These are phyloP conservation scores for Poeciliopsis gracilis DNA, from an alignment of 2,797 vertebrate genomes.

Conservation along the genomic window DNA sequence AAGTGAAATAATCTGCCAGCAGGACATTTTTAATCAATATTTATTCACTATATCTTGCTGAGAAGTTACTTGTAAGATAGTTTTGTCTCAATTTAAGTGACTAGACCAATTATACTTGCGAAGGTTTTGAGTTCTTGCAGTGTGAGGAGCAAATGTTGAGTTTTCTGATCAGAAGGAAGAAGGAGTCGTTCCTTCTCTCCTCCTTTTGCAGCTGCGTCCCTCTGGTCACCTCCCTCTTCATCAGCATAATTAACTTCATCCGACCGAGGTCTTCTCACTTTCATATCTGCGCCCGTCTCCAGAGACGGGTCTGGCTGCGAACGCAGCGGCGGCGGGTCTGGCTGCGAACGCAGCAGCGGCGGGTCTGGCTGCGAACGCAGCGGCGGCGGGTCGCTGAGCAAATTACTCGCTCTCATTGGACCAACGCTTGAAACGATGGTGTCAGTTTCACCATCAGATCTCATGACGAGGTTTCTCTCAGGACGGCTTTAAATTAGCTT, in stretches of 20 bases:
- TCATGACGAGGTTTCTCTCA: conserved; percentile 14
- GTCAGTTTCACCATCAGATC: conserved; percentile 30
- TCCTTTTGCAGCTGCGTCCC: conserved; percentile 34
- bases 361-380: conserved; percentile 18
- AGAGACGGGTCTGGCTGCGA: conserved; percentile 48
- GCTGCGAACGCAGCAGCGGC: conserved; percentile 8
- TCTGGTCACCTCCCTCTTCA: conserved; percentile 50
- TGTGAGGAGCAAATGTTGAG: too few species aligned
- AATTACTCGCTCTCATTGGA: conserved; percentile 35
- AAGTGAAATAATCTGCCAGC: too few species aligned
- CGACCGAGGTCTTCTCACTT: conserved; percentile 62
- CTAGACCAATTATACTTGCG: too few species aligned
- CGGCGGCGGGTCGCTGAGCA: conserved; percentile 25
- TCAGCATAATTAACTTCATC: conserved; percentile 72
- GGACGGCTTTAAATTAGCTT: neutral
- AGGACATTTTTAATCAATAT: too few species aligned
- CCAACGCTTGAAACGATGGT: conserved; percentile 11
- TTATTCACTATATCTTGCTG: too few species aligned
- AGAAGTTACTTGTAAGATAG: too few species aligned
- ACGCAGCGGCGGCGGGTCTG: conserved; percentile 13
- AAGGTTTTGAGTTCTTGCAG: too few species aligned
- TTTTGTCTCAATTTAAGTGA: too few species aligned
- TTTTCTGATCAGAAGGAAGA: neutral
- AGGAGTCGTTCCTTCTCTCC: neutral
- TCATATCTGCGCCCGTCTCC: conserved; percentile 63